Base-by-base conservation (phyloP, 2,113 vertebrate species). In the Dipodomys merriami region DNA sequence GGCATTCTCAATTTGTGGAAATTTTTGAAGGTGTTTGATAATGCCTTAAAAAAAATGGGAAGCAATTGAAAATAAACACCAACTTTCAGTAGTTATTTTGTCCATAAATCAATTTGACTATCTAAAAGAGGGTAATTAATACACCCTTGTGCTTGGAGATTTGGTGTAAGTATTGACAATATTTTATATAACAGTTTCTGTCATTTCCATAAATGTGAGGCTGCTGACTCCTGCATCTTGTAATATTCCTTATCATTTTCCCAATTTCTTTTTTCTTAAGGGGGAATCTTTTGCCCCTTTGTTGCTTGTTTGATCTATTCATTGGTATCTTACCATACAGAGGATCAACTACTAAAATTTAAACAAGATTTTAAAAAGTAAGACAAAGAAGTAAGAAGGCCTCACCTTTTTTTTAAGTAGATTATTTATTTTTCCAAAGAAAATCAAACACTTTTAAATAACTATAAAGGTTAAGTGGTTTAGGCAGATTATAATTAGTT, bases 401-500 rank as follows among this genome's bases (percentile, higher is more conserved):
- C 87, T 33, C 49, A 71, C 35, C 10, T 85, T 92, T 88, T 88
- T 91, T 57, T 16, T 86, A 90, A 67, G 57, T 10, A 67, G 73
- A 64, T 86, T 92, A 78, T 93, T 95, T 95, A 91, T 90, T 96
- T 94, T 92, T 85, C 53, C 33, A 91, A 92, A 76, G 83, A 93
- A 95, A 96, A 93, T 93, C 93, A 96, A 96, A 93, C 62, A 83
- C 86, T 78, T 97, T 83, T 90, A 95, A 83, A 90, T 46, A 94
- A 86, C 91, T 74, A 69, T 86, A 95, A 91, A 97, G 96, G 95
- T 96, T 96, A 97, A 97, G 83, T 94, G 92, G 76, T 90, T 96
- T 96, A 95, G 96, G 86, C 49, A 95, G 90, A 94, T 96, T 96
- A 91, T 96, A 97, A 97, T 97, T 96, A 96, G 96, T 96, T 97